A percentile compares a stretch with the other conserved stretches of the same genome.
These are phyloP conservation scores for Catalaphyllia jardinei DNA, from an alignment of 64 coral and sea anemone genomes.

Conservation along the genomic window DNA sequence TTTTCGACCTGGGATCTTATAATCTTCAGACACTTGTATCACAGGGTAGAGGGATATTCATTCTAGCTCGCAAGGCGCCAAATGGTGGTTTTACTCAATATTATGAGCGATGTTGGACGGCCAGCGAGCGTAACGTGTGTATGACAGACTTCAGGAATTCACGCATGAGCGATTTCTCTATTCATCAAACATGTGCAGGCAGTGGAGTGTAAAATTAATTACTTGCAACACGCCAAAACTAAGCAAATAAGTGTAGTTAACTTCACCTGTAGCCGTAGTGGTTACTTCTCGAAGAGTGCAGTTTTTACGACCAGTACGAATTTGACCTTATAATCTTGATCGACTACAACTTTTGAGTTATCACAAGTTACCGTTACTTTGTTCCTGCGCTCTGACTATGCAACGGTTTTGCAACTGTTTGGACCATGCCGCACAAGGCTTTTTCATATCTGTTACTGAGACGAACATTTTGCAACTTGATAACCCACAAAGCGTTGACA, in stretches of 20 bases:
- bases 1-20: not conserved
- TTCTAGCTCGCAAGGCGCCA: not conserved
- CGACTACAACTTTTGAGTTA: too few relatives aligned
- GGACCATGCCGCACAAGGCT: not conserved
- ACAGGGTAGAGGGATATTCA: not conserved
- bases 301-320: not conserved
- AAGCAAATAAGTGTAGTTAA: not conserved
- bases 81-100: constrained; percentile 12
- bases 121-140: not conserved
- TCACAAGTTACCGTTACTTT: not conserved
- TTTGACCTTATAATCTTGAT: too few relatives aligned
- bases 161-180: constrained; percentile 8
- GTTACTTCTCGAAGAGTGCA: not conserved
- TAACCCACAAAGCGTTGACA: not conserved
- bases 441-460: not conserved
- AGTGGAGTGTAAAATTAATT: constrained; percentile 43
- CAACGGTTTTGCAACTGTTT: not conserved
- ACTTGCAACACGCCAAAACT: constrained; percentile 18
- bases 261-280: not conserved
- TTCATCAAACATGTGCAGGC: constrained; percentile 27
- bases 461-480: not conserved
- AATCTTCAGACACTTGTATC: not conserved
- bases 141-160: constrained; percentile 13
- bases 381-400: not conserved
- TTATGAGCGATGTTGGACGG: not conserved